Evolutionary conservation across 2,113 vertebrate species (phyloP).

Genomic region (Tympanuchus pallidicinctus): DNA sequence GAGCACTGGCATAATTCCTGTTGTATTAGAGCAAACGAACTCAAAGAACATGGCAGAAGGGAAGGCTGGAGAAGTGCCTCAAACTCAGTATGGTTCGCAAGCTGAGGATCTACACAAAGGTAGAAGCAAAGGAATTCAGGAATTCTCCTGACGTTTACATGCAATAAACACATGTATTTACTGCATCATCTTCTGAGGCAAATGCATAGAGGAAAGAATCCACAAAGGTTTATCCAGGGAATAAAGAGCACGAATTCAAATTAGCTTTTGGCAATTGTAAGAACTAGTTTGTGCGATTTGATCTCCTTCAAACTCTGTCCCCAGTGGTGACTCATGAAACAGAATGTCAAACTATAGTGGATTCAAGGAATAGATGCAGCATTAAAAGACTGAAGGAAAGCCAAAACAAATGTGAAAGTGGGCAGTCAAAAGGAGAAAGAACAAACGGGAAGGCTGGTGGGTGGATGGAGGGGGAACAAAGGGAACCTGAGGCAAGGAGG

Average conservation of each 20-base stretch:
- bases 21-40: background rate
- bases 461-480: slow-evolving; percentile 8
- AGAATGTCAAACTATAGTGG: slow-evolving; percentile 40
- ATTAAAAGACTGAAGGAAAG: slow-evolving; percentile 19
- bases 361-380: slow-evolving; percentile 15
- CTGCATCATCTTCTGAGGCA: background rate
- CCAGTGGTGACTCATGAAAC: slow-evolving; percentile 36
- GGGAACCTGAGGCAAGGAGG: slow-evolving; percentile 36
- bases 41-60: background rate
- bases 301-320: slow-evolving; percentile 18
- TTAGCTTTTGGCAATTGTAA: background rate
- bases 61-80: background rate
- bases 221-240: background rate
- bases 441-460: slow-evolving; percentile 12
- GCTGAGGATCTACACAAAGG: background rate
- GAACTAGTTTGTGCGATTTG: slow-evolving; percentile 31
- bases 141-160: fast-evolving
- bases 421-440: slow-evolving; percentile 33
- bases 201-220: background rate
- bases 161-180: background rate
- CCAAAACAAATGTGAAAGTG: background rate
- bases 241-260: background rate
- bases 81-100: background rate
- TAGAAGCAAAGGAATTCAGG: background rate
- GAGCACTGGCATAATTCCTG: background rate